Evolutionary conservation across 2,797 vertebrate genomes (phyloP).

Genomic region (Petrocephalus sullivani): DNA sequence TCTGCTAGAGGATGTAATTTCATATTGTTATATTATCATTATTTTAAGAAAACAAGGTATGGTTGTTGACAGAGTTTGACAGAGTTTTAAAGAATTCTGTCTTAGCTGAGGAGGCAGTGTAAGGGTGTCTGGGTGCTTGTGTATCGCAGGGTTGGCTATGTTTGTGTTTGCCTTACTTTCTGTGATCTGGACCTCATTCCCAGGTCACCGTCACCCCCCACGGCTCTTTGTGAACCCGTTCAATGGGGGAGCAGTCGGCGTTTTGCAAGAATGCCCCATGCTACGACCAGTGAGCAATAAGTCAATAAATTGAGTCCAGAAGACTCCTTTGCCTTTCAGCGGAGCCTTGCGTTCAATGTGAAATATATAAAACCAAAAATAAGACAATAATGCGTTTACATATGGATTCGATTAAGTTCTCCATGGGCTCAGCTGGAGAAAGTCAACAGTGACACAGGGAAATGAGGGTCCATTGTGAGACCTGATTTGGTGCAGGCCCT

Average conservation of each 20-base stretch:
- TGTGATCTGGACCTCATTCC: not conserved
- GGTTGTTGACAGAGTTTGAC: no score
- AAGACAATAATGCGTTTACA: not conserved
- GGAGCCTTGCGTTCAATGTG: not conserved
- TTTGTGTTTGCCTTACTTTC: not conserved
- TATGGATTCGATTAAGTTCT: constrained; percentile 9
- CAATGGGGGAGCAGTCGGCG: not conserved
- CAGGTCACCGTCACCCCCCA: not conserved
- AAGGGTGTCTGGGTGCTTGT: no score
- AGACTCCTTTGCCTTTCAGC: not conserved
- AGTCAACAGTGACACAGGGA: not conserved
- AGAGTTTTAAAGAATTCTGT: no score
- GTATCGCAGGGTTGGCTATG: no score
- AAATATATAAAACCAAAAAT: constrained; percentile 10
- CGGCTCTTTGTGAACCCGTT: not conserved
- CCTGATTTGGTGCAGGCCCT: not conserved
- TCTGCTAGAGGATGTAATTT: not conserved
- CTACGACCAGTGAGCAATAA: not conserved
- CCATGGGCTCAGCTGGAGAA: not conserved
- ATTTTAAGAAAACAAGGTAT: no score
- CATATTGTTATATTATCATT: not conserved
- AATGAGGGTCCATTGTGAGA: not conserved
- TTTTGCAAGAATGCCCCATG: not conserved
- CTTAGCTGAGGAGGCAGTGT: no score
- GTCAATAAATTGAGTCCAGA: not conserved